Evolutionary conservation across 2,888 invertebrate genomes (phyloP).

Genomic region (Herminia tarsipennalis): DNA sequence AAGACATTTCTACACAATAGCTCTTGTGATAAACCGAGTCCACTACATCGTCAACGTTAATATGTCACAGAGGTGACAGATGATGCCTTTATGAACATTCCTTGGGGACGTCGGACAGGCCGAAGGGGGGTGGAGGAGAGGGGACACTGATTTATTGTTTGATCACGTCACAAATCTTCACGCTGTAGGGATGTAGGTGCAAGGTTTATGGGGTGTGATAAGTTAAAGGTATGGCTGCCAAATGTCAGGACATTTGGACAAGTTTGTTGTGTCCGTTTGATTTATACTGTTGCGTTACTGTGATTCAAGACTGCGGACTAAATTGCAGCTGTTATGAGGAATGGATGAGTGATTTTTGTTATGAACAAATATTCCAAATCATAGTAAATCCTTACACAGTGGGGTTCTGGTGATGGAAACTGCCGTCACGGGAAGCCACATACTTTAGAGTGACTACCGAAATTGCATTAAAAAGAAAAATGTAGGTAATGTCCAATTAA

Average conservation of each 20-base stretch:
- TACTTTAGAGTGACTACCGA: too few species aligned
- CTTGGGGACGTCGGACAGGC: slow-evolving; percentile 31
- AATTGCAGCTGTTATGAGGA: too few species aligned
- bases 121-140: neutral
- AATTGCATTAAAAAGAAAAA: too few species aligned
- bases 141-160: slow-evolving; percentile 46
- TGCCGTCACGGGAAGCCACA: too few species aligned
- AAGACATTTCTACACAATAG: slow-evolving; percentile 2
- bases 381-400: too few species aligned
- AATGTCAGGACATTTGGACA: neutral
- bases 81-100: slow-evolving; percentile 50
- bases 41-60: slow-evolving; percentile 33
- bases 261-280: neutral
- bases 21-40: slow-evolving; percentile 11
- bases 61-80: slow-evolving; percentile 42
- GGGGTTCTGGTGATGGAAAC: too few species aligned
- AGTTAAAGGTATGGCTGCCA: neutral
- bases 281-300: too few species aligned
- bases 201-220: slow-evolving; percentile 27
- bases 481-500: too few species aligned
- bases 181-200: slow-evolving; percentile 13
- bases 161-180: slow-evolving; percentile 47
- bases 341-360: too few species aligned
- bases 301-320: too few species aligned
- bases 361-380: too few species aligned